A percentile compares a stretch with the other conserved stretches of the same genome.
phyloP scores from a whole-genome alignment of 2,797 vertebrate species.

The Nannoperca australis region DNA sequence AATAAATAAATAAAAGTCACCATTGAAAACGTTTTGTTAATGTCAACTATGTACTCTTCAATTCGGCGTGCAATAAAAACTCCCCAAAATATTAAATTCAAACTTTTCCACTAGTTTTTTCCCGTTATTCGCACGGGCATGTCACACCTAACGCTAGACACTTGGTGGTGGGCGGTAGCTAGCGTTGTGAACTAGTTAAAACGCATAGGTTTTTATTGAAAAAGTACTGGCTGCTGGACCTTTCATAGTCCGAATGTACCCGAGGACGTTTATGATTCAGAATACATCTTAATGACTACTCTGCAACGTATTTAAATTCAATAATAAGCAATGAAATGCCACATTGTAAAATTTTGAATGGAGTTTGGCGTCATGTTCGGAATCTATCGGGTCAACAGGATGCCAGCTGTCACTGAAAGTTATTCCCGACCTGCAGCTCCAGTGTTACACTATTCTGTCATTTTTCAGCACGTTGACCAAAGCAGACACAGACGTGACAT shows the following conservation, averaged over 20 bases:
- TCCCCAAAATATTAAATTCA: fast-evolving
- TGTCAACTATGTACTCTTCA: fast-evolving
- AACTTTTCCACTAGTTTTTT: conserved; percentile 9
- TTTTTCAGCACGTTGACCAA: neutral
- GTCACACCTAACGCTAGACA: neutral
- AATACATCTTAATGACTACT: fast-evolving
- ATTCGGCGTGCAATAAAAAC: neutral
- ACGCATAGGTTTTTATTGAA: fast-evolving
- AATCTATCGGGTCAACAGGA: neutral
- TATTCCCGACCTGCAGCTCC: neutral
- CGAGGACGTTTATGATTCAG: fast-evolving
- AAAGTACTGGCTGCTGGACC: fast-evolving
- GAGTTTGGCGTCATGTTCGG: neutral
- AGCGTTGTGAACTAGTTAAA: neutral
- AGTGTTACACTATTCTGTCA: too few species aligned
- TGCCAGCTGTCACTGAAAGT: conserved; percentile 50
- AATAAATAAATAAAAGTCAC: neutral
- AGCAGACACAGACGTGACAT: neutral
- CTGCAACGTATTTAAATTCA: fast-evolving
- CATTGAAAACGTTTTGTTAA: fast-evolving
- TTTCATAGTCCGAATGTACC: neutral
- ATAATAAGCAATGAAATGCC: fast-evolving
- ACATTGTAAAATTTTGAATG: neutral
- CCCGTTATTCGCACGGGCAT: conserved; percentile 25
- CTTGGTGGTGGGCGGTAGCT: conserved; percentile 48